Evolutionary conservation across 2,888 invertebrate species (phyloP).

Genomic region (Trichacis sp.): DNA sequence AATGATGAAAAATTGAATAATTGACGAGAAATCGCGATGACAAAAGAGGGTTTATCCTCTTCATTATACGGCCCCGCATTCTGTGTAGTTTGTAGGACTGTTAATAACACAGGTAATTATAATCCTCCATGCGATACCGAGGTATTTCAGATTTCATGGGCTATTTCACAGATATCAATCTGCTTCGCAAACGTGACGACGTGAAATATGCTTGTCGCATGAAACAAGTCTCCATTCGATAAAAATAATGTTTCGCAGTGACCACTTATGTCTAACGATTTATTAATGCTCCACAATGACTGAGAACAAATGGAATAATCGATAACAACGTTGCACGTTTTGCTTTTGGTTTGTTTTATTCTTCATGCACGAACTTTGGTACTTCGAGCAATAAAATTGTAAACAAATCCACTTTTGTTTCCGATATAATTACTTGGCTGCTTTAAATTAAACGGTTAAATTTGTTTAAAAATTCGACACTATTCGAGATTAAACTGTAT

Average conservation of each 20-base stretch:
- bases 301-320: conserved; percentile 8
- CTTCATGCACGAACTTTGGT: too few relatives aligned
- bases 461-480: too few relatives aligned
- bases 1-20: neutral
- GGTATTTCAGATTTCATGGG: conserved; percentile 41
- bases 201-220: conserved; percentile 11
- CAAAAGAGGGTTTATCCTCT: neutral
- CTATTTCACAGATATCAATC: conserved; percentile 37
- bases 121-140: conserved; percentile 24
- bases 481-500: too few relatives aligned
- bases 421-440: too few relatives aligned
- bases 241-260: conserved; percentile 11
- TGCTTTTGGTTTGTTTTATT: too few relatives aligned
- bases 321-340: too few relatives aligned
- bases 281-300: conserved; percentile 2
- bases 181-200: conserved; percentile 24
- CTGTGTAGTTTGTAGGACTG: conserved; percentile 31
- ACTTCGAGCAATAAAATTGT: too few relatives aligned
- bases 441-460: too few relatives aligned
- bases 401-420: too few relatives aligned
- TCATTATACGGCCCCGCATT: conserved; percentile 17
- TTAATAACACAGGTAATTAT: conserved; percentile 42
- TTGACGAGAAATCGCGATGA: neutral
- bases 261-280: neutral
- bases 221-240: conserved; percentile 9